Base-by-base conservation (phyloP, 2,797 vertebrate genomes). In the Lophotriccus pileatus region DNA sequence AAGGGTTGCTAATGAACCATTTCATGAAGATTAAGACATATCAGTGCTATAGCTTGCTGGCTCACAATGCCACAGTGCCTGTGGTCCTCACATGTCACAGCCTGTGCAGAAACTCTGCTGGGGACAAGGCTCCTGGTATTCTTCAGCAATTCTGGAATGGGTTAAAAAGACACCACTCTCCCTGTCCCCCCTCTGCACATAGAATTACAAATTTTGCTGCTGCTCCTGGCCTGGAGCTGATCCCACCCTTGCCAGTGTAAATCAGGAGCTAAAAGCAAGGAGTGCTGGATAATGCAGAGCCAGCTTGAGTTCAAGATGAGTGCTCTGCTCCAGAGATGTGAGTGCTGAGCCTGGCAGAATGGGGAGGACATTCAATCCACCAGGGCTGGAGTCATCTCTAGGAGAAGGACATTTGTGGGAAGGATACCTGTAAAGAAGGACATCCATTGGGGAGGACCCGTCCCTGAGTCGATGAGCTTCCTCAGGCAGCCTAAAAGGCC, bases 1-100 rank as follows among this genome's bases (percentile, higher is more conserved):
- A 77, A 77, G 89, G 7, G 47, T 25, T 83, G 62, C 20, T 87
- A 95, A 94, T 90, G 59, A 91, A 63, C 37, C 41, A 69, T 64
- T 84, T 87, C 7, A 69, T 24, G 68, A 68, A 75, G 32, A 83
- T 52, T 34, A 59, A 74, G 12, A 85, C 80, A 56, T 55, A 75
- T 5, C 49, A 84, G 46, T 19, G 39, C 30, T 66, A 63, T 28
- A 44, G 41, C 55, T 84, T 64, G 36, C 32, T 73, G 67, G 20
- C 39, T 90, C 52, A 43, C 28, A 76, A 25, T 19, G 44, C 34
- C 10, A 37, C 28, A 21, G 50, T 49, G 50, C 19, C 27, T 39
- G 44, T 53, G 36, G 27, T 30, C 41, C 47, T 28, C 1, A 1
- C 9, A 19, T 36, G 37, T 44, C 39, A 73, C 34, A 2, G 5